These are phyloP conservation scores for Saccopteryx leptura DNA, from an alignment of 2,113 vertebrate species.

Conservation along the genomic window DNA sequence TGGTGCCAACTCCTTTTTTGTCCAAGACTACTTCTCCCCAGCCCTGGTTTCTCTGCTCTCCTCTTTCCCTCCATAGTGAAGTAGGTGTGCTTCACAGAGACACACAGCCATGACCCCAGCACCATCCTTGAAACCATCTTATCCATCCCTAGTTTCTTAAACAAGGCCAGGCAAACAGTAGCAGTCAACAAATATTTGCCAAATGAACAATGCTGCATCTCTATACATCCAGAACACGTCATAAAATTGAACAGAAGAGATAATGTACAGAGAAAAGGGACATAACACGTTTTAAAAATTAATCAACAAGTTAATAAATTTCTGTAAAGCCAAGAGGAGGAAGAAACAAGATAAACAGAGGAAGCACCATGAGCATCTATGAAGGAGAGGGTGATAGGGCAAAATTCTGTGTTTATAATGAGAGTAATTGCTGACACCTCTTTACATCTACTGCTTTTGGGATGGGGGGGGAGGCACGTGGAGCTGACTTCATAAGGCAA, in stretches of 20 bases:
- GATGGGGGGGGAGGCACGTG: not conserved
- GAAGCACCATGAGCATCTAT: not conserved
- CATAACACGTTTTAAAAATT: not conserved
- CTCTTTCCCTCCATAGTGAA: not conserved
- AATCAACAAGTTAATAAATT: not conserved
- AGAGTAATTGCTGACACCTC: not conserved
- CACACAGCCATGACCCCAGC: not conserved
- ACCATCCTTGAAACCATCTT: not conserved
- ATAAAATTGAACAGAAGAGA: not conserved
- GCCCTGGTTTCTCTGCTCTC: too few relatives aligned
- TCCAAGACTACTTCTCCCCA: not conserved
- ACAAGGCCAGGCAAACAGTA: accelerated
- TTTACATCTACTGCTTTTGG: not conserved
- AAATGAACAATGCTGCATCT: not conserved
- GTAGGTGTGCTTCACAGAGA: not conserved
- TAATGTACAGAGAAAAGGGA: not conserved
- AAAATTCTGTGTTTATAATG: not conserved
- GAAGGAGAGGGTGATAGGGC: not conserved
- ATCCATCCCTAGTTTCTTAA: not conserved
- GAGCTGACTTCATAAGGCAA: not conserved
- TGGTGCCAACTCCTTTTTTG: not conserved
- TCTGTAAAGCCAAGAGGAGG: not conserved
- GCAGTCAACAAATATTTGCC: not conserved
- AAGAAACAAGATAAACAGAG: not conserved
- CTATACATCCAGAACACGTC: not conserved